Base-by-base conservation (phyloP, 2,888 invertebrate species). In the Erebia ligea region DNA sequence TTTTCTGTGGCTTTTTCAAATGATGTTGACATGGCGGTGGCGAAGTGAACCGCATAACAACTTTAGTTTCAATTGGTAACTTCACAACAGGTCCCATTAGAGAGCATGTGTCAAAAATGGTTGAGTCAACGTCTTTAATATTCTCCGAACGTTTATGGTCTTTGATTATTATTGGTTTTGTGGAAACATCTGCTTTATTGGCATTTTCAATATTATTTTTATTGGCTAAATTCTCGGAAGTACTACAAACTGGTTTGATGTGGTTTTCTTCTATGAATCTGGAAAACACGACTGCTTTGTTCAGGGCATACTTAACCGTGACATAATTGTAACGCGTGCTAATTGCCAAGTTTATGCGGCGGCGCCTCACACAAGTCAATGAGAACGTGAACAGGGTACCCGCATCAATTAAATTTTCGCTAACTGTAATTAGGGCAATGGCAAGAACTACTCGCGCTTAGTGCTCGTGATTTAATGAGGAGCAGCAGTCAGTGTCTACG, bases 31-130 rank as follows among this genome's bases (percentile, higher is more conserved):
- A 62, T 13, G 62, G 62, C 21, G 62, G 62, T 15, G 62, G 75
- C 2, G 71, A 17, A 40, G 72, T 67, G 54, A 78, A 11, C 54
- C 84, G 83, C 91, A 92, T 87, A 11, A 91, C 80, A 48, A 87
- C 73, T 76, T 86, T 86, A 1, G 85, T 78, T 57, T 87, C 85
- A 10, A 80, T 72, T 3, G 92, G 92, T 72, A 92, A 75, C 71
- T 84, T 87, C 9, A 91, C 77, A 9, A 91, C 86, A 0, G 90
- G 89, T 0, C 88, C 89, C 40, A 74, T 76, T 45, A 80, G 73
- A 42, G 83, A 78, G 50, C 75, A 76, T 2, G 77, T 77, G 61
- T 81, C 81, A 58, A 76, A 66, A 68, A 70, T 73, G 17, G 56
- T 21, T 9, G 73, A 72, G 8, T 73, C 69, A 50, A 67, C 59